Evolutionary conservation across 2,113 vertebrate genomes (phyloP).

Genomic region (Psilopsiagon aurifrons): DNA sequence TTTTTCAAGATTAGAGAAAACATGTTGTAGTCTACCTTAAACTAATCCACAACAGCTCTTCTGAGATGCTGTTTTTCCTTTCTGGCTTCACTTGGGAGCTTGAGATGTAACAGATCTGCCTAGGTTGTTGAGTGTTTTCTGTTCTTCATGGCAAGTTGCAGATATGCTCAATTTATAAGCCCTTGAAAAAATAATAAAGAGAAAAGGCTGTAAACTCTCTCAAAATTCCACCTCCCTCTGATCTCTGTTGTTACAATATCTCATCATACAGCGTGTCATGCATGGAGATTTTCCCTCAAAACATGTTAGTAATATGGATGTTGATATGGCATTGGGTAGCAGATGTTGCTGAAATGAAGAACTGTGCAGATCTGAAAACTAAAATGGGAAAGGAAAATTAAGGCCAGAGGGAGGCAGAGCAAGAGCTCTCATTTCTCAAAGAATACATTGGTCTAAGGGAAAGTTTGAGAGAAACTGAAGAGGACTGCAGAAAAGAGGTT

Average conservation of each 20-base stretch:
- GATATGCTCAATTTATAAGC: neutral
- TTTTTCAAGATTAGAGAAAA: neutral
- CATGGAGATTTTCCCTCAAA: neutral
- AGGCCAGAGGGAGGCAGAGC: neutral
- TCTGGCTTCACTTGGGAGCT: neutral
- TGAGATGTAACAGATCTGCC: neutral
- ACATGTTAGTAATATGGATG: rapidly evolving
- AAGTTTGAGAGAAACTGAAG: neutral
- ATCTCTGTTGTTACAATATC: neutral
- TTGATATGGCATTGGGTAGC: neutral
- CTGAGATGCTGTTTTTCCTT: neutral
- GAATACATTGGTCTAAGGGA: neutral
- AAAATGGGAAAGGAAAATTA: neutral
- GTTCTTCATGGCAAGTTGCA: neutral
- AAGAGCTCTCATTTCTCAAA: neutral
- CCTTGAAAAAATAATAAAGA: neutral
- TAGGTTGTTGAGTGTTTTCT: neutral
- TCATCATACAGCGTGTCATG: neutral
- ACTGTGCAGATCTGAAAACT: neutral
- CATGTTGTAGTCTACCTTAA: neutral
- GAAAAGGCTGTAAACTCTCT: neutral
- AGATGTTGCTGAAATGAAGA: neutral
- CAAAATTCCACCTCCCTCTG: neutral
- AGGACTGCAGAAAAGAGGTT: neutral
- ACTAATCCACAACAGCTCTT: neutral